Evolutionary conservation across 64 coral and sea anemone species (phyloP).

Genomic region (Acropora yongei): DNA sequence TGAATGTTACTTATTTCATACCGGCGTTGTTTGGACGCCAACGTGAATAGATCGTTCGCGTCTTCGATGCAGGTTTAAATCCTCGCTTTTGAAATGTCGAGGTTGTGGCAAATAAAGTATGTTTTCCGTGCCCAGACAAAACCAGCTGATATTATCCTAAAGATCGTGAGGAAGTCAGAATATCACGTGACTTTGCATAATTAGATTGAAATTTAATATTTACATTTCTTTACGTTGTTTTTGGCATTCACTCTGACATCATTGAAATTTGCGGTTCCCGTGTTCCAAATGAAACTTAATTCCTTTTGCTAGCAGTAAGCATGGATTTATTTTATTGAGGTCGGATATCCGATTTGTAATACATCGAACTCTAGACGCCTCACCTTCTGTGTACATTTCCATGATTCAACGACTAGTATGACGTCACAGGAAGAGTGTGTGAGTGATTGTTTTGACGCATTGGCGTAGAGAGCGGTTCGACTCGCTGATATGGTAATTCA

Average conservation of each 20-base stretch:
- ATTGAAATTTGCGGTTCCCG: not conserved
- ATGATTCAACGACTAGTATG: slow-evolving; percentile 42
- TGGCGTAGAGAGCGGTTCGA: slow-evolving; percentile 68
- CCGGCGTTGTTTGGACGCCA: not conserved
- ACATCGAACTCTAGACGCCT: not conserved
- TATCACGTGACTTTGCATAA: slow-evolving; percentile 12
- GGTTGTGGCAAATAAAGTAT: too few species aligned
- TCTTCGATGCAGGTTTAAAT: not conserved
- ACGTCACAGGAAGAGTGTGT: slow-evolving; percentile 93
- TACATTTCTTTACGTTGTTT: not conserved
- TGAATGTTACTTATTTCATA: slow-evolving; percentile 15
- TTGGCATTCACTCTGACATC: not conserved
- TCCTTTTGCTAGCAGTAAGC: not conserved
- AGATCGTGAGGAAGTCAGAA: slow-evolving; percentile 1
- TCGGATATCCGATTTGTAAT: not conserved
- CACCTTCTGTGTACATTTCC: slow-evolving; percentile 14
- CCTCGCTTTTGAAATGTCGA: too few species aligned
- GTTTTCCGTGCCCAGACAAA: not conserved
- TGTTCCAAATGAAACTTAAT: too few species aligned
- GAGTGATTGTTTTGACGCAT: slow-evolving; percentile 98
- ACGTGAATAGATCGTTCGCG: not conserved
- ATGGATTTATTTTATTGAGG: slow-evolving; percentile 6
- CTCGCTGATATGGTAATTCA: slow-evolving; percentile 87
- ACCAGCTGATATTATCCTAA: not conserved
- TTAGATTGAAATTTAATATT: slow-evolving; percentile 12